phyloP scores from a whole-genome alignment of 2,888 invertebrate genomes.

The Linyphia triangularis region DNA sequence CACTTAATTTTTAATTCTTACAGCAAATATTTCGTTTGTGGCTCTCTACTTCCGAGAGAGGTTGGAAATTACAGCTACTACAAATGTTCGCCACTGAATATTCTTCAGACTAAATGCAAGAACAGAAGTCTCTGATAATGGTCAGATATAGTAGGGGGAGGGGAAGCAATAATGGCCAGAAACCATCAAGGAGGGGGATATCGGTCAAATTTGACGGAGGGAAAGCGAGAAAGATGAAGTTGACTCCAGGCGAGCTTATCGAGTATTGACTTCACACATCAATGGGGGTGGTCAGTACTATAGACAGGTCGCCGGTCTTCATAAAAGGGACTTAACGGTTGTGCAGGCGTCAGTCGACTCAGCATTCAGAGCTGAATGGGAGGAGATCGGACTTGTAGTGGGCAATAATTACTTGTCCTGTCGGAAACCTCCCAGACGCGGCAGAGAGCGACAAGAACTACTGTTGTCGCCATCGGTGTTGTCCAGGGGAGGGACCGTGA shows the following conservation, averaged over 20 bases:
- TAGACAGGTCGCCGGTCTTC: background rate
- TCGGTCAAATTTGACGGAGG: background rate
- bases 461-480: background rate
- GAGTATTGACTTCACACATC: background rate
- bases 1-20: too few relatives aligned
- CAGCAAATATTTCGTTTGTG: too few relatives aligned
- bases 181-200: too few relatives aligned
- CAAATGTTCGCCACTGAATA: too few relatives aligned
- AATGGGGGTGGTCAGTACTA: background rate
- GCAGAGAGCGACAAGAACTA: background rate
- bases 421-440: conserved; percentile 18
- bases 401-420: conserved; percentile 9
- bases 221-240: background rate
- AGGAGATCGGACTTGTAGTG: background rate
- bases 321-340: conserved; percentile 10
- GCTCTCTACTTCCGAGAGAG: too few relatives aligned
- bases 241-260: background rate
- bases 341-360: conserved; percentile 2
- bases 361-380: background rate
- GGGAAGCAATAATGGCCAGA: too few relatives aligned
- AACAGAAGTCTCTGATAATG: too few relatives aligned
- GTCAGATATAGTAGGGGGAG: too few relatives aligned
- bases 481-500: background rate
- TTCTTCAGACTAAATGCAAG: too few relatives aligned
- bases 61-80: too few relatives aligned